Conservation (phyloP, 2,888 invertebrate genomes). For the Lordiphosa fenestrarum region DNA sequence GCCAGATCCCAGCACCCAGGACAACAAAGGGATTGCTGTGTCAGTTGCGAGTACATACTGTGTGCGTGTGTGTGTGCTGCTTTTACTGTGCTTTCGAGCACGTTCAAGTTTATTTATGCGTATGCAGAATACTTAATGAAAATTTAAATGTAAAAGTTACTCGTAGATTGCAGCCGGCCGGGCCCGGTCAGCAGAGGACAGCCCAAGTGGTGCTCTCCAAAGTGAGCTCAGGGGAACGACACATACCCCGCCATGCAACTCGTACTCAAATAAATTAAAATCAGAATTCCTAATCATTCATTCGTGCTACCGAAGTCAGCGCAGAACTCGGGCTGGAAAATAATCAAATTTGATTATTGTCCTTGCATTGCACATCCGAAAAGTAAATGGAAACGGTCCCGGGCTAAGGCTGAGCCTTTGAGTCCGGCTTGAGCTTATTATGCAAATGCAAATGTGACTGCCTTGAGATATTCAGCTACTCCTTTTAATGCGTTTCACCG, state of each 20-base stretch:
- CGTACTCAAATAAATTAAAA: slow-evolving; percentile 14
- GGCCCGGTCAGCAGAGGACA: slow-evolving; percentile 7
- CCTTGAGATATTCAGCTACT: slow-evolving; percentile 44
- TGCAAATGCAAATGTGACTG: slow-evolving; percentile 60
- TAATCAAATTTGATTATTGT: neutral
- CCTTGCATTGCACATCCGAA: slow-evolving; percentile 26
- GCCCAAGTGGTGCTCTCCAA: neutral
- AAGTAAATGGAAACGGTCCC: slow-evolving; percentile 11
- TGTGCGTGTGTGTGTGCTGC: slow-evolving; percentile 37
- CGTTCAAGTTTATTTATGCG: slow-evolving; percentile 78
- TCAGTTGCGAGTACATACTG: slow-evolving; percentile 38
- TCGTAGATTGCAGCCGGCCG: slow-evolving; percentile 53
- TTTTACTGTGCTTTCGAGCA: slow-evolving; percentile 67
- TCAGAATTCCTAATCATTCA: slow-evolving; percentile 1
- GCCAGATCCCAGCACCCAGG: slow-evolving; percentile 17
- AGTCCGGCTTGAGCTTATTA: slow-evolving; percentile 70
- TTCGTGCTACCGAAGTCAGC: neutral
- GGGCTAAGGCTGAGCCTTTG: slow-evolving; percentile 55
- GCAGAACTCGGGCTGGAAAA: too few relatives aligned
- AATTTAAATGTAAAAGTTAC: slow-evolving; percentile 75
- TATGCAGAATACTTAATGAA: slow-evolving; percentile 77
- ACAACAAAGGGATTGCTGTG: slow-evolving; percentile 69
- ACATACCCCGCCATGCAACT: neutral
- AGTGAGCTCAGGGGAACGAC: neutral
- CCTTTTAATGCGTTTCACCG: slow-evolving; percentile 54